phyloP scores from a whole-genome alignment of 2,113 vertebrate genomes.

The Pseudorhombus dupliciocellatus region DNA sequence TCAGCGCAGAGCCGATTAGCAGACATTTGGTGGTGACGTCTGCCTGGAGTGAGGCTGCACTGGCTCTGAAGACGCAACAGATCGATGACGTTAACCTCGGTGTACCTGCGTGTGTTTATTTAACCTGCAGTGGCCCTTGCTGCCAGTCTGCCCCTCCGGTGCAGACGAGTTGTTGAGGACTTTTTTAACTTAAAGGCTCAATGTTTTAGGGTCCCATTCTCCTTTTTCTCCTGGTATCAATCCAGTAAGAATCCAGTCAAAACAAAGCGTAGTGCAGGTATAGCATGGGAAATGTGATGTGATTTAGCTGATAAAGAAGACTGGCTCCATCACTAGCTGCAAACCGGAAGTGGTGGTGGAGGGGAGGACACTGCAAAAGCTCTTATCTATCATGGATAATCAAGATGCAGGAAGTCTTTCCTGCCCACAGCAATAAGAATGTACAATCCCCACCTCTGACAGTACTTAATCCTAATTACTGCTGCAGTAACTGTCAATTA shows the following conservation, averaged over 20 bases:
- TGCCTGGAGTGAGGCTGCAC: slow-evolving; percentile 1
- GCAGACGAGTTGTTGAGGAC: not conserved
- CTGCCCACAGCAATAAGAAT: too few species aligned
- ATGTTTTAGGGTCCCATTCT: too few species aligned
- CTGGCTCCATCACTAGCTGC: too few species aligned
- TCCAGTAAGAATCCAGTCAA: too few species aligned
- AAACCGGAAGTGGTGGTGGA: too few species aligned
- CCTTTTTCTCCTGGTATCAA: not conserved
- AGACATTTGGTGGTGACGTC: not conserved
- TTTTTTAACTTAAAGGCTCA: not conserved
- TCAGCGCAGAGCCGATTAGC: slow-evolving; percentile 1
- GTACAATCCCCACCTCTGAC: too few species aligned
- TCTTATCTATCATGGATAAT: too few species aligned
- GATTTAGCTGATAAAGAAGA: too few species aligned
- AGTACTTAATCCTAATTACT: too few species aligned
- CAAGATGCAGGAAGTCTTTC: too few species aligned
- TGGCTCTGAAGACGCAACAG: not conserved
- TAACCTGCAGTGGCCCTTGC: not conserved
- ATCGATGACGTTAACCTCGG: not conserved
- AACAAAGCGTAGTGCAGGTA: not conserved
- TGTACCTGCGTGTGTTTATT: slow-evolving; percentile 10
- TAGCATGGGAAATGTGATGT: not conserved
- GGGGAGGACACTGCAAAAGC: too few species aligned
- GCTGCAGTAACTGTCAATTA: too few species aligned
- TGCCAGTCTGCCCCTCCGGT: not conserved